Percentiles rank a stretch among this genome's conserved stretches.
These are phyloP conservation scores for Drosophila insularis DNA, from an alignment of 1,140 invertebrate genomes.

Conservation along the genomic window DNA sequence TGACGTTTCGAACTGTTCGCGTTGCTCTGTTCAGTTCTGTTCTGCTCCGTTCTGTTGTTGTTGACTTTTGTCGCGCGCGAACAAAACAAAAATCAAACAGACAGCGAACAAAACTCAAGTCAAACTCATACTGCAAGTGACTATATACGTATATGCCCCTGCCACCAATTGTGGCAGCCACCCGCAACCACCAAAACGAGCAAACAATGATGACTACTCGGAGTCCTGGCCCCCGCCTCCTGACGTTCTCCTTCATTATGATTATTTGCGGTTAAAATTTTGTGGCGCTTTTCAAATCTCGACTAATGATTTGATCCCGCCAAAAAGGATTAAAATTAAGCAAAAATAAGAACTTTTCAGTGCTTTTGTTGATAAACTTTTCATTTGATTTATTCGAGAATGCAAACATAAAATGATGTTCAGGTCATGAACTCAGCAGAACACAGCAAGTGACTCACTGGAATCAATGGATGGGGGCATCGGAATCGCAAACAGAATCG, in stretches of 20 bases:
- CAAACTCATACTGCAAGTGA: conserved; percentile 71
- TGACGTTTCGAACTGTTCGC: conserved; percentile 75
- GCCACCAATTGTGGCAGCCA: conserved; percentile 27
- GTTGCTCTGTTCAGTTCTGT: neutral
- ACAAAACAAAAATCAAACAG: conserved; percentile 66
- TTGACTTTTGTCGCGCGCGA: conserved; percentile 79
- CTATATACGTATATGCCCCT: conserved; percentile 32
- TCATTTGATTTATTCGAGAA: conserved; percentile 73
- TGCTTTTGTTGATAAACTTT: conserved; percentile 77
- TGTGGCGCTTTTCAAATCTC: conserved; percentile 60
- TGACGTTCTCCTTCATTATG: conserved; percentile 63
- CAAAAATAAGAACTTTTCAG: conserved; percentile 54
- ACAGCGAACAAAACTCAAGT: conserved; percentile 45
- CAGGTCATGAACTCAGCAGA: conserved; percentile 19
- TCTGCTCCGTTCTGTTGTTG: conserved; percentile 34
- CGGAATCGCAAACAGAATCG: neutral
- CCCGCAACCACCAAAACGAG: conserved; percentile 44
- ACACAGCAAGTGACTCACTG: conserved; percentile 16
- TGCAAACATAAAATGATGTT: conserved; percentile 51
- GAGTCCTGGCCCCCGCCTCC: neutral
- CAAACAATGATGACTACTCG: conserved; percentile 27
- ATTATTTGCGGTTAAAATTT: conserved; percentile 81
- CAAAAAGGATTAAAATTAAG: conserved; percentile 81
- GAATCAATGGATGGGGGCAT: neutral
- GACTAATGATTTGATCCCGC: conserved; percentile 70